Evolutionary conservation across 2,888 invertebrate genomes (phyloP), one percentile per base, ranked within the genome.

Genomic region (Lycocerus yunnanus): DNA sequence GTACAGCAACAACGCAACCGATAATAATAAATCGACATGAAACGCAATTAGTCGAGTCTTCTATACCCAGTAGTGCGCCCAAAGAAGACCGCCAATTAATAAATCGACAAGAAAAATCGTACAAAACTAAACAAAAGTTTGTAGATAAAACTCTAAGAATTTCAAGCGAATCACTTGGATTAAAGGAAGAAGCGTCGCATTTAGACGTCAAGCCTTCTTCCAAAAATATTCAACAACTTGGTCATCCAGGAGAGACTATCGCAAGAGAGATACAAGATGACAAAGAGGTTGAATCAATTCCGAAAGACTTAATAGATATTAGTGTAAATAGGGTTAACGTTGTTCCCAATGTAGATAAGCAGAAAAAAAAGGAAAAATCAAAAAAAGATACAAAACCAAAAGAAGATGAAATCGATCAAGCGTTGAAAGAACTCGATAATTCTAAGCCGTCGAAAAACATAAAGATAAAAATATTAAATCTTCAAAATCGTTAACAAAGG

Each of bases 351-450:
- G 83, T 80, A 81, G 81, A 84, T 81, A 78, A 71, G 80, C 80
- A 71, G 77, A 80, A 83, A 61, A 81, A 81, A 69, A 81, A 79
- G 71, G 79, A 77, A 58, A 86, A 84, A 68, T 65, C 72, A 15
- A 84, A 82, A 70, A 84, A 83, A 72, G 77, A 80, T 3, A 76
- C 70, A 18, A 77, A 77, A 72, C 65, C 69, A 11, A 68, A 82
- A 14, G 86, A 85, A 65, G 88, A 88, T 76, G 88, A 88, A 79
- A 87, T 88, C 68, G 89, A 89, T 73, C 86, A 86, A 77, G 88
- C 88, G 68, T 80, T 88, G 43, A 87, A 85, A 80, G 89, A 88
- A 81, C 88, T 73, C 66, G 66, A 71, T 13, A 13, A 27, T 69
- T 67, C 60, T 14, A 27, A 15, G 60, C 69, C 75, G 27, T 68